Conservation (phyloP, 2,888 invertebrate species). For the Hipparchia semele region DNA sequence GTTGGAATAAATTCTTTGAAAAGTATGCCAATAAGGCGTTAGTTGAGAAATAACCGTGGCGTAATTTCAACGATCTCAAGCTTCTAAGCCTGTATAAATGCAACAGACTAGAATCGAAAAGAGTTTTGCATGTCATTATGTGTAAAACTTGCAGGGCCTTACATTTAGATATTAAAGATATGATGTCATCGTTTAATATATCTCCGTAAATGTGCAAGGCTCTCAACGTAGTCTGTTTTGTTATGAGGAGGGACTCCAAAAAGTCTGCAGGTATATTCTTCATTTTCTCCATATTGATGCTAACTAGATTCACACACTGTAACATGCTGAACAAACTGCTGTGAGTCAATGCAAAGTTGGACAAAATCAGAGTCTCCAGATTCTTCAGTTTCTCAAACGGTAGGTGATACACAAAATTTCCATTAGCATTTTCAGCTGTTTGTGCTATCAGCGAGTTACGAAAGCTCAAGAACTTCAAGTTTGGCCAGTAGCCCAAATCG, state of each 20-base stretch:
- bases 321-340: slow-evolving; percentile 77
- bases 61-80: slow-evolving; percentile 74
- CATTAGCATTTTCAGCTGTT: slow-evolving; percentile 72
- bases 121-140: slow-evolving; percentile 79
- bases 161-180: slow-evolving; percentile 72
- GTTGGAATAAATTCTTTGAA: slow-evolving; percentile 74
- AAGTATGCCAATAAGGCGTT: slow-evolving; percentile 76
- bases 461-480: slow-evolving; percentile 78
- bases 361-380: slow-evolving; percentile 73
- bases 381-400: slow-evolving; percentile 76
- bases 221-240: slow-evolving; percentile 67
- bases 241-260: slow-evolving; percentile 70
- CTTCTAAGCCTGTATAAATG: slow-evolving; percentile 74
- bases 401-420: slow-evolving; percentile 76
- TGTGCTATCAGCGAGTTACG: slow-evolving; percentile 78
- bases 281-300: slow-evolving; percentile 82
- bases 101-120: slow-evolving; percentile 78
- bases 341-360: slow-evolving; percentile 78
- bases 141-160: slow-evolving; percentile 71
- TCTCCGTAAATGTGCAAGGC: slow-evolving; percentile 79
- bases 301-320: slow-evolving; percentile 72
- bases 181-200: slow-evolving; percentile 77
- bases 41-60: slow-evolving; percentile 80
- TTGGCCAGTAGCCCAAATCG: slow-evolving; percentile 77
- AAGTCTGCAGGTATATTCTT: slow-evolving; percentile 80